Percentiles rank a stretch among this genome's conserved stretches.
Evolutionary conservation across 2,113 vertebrate species (phyloP).

Genomic region (Passer montanus): DNA sequence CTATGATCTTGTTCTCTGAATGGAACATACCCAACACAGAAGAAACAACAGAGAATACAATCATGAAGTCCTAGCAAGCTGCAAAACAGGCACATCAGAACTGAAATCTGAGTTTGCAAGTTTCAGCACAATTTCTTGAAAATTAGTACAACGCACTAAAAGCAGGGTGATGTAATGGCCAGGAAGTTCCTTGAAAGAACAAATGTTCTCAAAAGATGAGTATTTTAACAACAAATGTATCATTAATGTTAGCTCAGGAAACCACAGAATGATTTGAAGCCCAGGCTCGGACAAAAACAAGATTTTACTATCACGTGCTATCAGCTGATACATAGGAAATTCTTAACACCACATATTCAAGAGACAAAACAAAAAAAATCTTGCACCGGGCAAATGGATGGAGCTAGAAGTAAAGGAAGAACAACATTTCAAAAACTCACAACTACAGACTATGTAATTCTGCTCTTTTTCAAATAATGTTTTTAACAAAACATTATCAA

Average conservation of each 20-base stretch:
- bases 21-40: not conserved
- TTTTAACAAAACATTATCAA: not conserved
- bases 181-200: not conserved
- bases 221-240: not conserved
- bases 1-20: not conserved
- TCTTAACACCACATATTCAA: not conserved
- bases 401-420: not conserved
- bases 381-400: not conserved
- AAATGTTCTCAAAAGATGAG: not conserved
- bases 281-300: not conserved
- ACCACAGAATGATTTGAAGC: not conserved
- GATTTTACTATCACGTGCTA: not conserved
- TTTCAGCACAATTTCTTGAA: not conserved
- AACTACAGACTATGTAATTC: not conserved
- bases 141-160: not conserved
- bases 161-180: not conserved
- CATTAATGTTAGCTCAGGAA: not conserved
- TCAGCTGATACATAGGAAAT: not conserved
- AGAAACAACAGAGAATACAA: not conserved
- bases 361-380: not conserved
- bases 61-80: not conserved
- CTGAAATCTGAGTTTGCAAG: not conserved
- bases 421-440: not conserved
- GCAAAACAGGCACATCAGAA: not conserved
- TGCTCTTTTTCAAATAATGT: not conserved